Percentiles rank a stretch among this genome's conserved stretches.
phyloP scores from a whole-genome alignment of 1,140 invertebrate species.

The Eulimnadia texana region DNA sequence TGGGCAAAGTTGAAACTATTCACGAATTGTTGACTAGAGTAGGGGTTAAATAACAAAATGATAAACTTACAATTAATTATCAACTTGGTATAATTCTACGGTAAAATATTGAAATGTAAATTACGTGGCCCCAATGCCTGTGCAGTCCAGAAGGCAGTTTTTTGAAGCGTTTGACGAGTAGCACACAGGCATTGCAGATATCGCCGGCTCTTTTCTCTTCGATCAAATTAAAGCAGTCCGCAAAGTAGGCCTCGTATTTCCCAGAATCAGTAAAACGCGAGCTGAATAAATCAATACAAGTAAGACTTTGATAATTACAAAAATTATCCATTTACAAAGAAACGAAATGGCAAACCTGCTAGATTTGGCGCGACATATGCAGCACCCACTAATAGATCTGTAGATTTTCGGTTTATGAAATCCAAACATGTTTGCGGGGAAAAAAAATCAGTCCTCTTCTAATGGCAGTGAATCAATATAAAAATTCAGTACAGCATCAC shows the following conservation, averaged over 20 bases:
- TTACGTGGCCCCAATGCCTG: constrained; percentile 71
- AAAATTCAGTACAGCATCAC: background rate
- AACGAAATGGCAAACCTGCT: too few relatives aligned
- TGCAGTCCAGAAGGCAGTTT: constrained; percentile 60
- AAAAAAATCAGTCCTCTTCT: too few relatives aligned
- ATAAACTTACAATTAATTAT: background rate
- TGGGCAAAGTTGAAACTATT: too few relatives aligned
- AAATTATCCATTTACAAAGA: too few relatives aligned
- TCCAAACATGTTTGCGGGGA: constrained; percentile 71
- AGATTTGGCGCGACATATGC: constrained; percentile 78
- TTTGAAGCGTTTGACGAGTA: constrained; percentile 71
- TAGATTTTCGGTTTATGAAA: constrained; percentile 83
- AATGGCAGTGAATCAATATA: background rate
- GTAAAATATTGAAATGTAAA: constrained; percentile 26
- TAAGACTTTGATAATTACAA: too few relatives aligned
- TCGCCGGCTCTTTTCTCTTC: constrained; percentile 57
- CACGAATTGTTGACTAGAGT: background rate
- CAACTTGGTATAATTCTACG: background rate
- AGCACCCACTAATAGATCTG: constrained; percentile 65
- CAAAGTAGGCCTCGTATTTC: constrained; percentile 72
- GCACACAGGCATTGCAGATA: constrained; percentile 77
- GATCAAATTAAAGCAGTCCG: constrained; percentile 59
- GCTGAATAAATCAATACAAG: constrained; percentile 39
- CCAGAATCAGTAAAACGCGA: constrained; percentile 74
- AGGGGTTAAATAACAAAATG: background rate